Conservation (phyloP, 1,140 invertebrate genomes). For the Chlorops oryzae region DNA sequence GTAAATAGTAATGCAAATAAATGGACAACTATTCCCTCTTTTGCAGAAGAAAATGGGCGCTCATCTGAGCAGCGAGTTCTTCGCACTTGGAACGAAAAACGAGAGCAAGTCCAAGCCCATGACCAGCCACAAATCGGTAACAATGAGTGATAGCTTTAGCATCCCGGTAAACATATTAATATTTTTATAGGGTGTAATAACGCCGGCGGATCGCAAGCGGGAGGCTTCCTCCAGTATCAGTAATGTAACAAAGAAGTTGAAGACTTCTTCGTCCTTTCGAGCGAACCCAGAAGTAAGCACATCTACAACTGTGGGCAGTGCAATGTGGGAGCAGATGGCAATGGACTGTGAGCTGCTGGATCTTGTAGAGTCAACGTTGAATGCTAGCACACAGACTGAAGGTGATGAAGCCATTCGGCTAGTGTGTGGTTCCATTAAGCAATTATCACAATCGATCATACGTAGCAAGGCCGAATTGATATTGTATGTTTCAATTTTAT, state of each 20-base stretch:
- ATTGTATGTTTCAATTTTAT: constrained; percentile 70
- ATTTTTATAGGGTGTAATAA: too few relatives aligned
- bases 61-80: too few relatives aligned
- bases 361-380: constrained; percentile 54
- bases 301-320: constrained; percentile 20
- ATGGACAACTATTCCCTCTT: too few relatives aligned
- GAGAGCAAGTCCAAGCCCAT: too few relatives aligned
- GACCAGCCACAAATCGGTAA: too few relatives aligned
- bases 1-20: too few relatives aligned
- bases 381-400: constrained; percentile 56
- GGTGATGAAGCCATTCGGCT: constrained; percentile 57
- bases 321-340: constrained; percentile 40
- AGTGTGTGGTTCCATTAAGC: constrained; percentile 60
- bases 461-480: constrained; percentile 75
- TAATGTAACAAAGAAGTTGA: constrained; percentile 25
- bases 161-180: too few relatives aligned
- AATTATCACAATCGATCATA: constrained; percentile 56
- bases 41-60: too few relatives aligned
- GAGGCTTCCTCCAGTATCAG: constrained; percentile 24
- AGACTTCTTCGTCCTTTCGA: too few relatives aligned
- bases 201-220: constrained; percentile 25
- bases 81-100: too few relatives aligned
- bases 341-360: constrained; percentile 57
- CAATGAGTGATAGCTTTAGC: too few relatives aligned
- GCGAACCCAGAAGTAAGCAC: constrained; percentile 26